These are phyloP conservation scores for Nesogale talazaci DNA, from an alignment of 2,113 vertebrate species.

Conservation along the genomic window DNA sequence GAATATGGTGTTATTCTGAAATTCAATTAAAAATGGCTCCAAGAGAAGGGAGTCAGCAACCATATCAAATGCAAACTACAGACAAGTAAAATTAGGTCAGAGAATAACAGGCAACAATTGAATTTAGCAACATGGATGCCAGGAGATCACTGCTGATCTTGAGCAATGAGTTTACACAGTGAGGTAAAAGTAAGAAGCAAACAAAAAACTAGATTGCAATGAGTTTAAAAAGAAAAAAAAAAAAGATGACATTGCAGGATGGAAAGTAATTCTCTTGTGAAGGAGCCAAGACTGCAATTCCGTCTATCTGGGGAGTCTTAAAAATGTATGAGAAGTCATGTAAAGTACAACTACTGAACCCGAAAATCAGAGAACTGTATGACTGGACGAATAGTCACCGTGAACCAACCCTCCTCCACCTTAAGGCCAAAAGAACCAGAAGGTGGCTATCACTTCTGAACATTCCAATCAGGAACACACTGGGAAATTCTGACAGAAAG, in stretches of 20 bases:
- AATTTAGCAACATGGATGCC: constrained; percentile 15
- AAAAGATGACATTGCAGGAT: not conserved
- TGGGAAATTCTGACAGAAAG: too few species aligned
- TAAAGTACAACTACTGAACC: too few species aligned
- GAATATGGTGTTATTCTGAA: not conserved
- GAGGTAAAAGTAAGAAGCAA: not conserved
- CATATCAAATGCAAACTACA: not conserved
- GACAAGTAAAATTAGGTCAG: not conserved
- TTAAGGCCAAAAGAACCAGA: too few species aligned
- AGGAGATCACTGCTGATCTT: not conserved
- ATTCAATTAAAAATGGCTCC: not conserved
- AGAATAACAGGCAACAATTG: not conserved
- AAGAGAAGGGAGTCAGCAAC: not conserved
- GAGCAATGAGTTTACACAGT: not conserved
- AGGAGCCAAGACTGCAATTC: not conserved
- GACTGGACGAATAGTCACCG: too few species aligned
- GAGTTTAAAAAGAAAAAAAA: not conserved
- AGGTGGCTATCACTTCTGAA: too few species aligned
- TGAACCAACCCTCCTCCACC: too few species aligned
- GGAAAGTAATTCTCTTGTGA: not conserved
- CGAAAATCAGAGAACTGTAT: too few species aligned
- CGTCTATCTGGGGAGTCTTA: not conserved
- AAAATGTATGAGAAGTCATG: too few species aligned
- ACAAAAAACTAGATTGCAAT: not conserved
- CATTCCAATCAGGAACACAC: too few species aligned